phyloP scores from a whole-genome alignment of 2,113 vertebrate genomes.

The Helogale parvula region DNA sequence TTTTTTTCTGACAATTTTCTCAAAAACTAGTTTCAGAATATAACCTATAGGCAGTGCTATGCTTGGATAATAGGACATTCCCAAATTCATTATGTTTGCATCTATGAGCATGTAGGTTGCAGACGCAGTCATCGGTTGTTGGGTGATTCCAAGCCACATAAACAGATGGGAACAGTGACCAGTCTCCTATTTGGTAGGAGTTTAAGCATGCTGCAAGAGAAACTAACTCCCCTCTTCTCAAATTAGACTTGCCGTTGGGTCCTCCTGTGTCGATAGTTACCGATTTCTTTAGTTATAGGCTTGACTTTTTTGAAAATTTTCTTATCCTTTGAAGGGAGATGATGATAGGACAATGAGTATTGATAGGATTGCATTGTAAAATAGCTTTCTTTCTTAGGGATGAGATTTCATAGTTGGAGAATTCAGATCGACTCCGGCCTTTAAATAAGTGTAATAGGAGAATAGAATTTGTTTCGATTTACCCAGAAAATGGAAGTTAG shows the following conservation, averaged over 20 bases:
- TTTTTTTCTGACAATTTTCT: neutral
- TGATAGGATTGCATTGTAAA: neutral
- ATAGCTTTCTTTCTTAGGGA: neutral
- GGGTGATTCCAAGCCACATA: neutral
- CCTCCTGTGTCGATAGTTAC: neutral
- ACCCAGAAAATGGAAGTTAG: neutral
- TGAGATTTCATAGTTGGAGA: neutral
- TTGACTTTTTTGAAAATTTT: neutral
- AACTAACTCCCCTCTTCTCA: neutral
- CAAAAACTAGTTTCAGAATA: neutral
- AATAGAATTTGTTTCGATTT: neutral
- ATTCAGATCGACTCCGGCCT: neutral
- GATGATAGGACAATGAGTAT: neutral
- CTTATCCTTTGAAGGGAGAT: neutral
- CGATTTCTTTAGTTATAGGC: neutral
- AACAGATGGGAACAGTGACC: neutral
- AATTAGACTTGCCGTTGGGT: neutral
- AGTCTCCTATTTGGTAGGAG: neutral
- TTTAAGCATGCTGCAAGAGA: neutral
- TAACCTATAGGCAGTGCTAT: neutral
- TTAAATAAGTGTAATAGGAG: neutral
- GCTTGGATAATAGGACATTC: neutral
- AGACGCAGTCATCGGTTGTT: neutral
- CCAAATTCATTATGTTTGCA: neutral
- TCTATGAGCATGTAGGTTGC: neutral